A percentile compares a stretch with the other conserved stretches of the same genome.
phyloP scores from a whole-genome alignment of 2,888 invertebrate genomes.

The Sesia apiformis region DNA sequence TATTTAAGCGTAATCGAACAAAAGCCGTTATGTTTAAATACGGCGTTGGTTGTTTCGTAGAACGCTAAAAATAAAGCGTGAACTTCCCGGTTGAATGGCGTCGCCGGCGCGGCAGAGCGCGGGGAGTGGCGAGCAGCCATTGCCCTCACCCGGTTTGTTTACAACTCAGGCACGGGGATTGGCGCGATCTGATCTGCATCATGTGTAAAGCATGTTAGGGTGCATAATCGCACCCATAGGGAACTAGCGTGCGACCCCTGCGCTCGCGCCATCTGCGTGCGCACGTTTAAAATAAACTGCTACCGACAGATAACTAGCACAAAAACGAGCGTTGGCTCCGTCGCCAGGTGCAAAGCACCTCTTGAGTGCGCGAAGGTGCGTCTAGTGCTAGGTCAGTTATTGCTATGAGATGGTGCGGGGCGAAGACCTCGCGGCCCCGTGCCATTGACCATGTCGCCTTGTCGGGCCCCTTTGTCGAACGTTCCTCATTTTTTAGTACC shows the following conservation, averaged over 20 bases:
- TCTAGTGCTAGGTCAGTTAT: constrained; percentile 64
- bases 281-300: constrained; percentile 65
- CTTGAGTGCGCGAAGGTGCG: constrained; percentile 38
- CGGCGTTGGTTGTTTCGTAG: constrained; percentile 42
- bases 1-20: background rate
- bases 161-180: constrained; percentile 45
- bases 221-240: constrained; percentile 32
- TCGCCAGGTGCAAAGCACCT: constrained; percentile 57
- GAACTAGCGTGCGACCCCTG: constrained; percentile 34
- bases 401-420: constrained; percentile 29
- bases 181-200: constrained; percentile 41
- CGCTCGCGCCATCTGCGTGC: constrained; percentile 65
- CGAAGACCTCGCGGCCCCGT: constrained; percentile 33
- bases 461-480: constrained; percentile 27
- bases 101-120: constrained; percentile 42
- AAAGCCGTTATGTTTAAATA: constrained; percentile 19
- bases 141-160: constrained; percentile 72
- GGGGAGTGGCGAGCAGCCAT: constrained; percentile 68
- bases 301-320: constrained; percentile 49
- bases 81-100: constrained; percentile 75
- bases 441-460: constrained; percentile 49
- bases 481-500: background rate
- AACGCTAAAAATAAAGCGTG: constrained; percentile 69
- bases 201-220: constrained; percentile 37
- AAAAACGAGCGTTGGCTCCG: constrained; percentile 41